Evolutionary conservation across 2,113 vertebrate genomes (phyloP).

Genomic region (Hippotragus niger): DNA sequence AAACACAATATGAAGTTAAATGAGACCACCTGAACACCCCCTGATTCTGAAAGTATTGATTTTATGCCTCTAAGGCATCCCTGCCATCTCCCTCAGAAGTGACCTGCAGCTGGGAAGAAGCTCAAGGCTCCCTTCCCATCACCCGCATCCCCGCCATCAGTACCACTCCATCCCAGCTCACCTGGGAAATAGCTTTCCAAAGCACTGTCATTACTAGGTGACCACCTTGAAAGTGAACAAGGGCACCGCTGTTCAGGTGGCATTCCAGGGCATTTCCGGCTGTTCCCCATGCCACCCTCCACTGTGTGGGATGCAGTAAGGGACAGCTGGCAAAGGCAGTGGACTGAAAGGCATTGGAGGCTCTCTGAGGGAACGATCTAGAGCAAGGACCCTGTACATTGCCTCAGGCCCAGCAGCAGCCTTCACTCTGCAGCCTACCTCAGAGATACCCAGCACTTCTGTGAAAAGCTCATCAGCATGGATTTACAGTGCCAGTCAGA

Average conservation of each 20-base stretch:
- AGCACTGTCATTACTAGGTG: not conserved
- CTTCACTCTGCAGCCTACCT: conserved; percentile 60
- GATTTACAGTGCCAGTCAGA: not conserved
- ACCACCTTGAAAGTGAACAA: not conserved
- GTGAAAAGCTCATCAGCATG: not conserved
- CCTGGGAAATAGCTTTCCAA: not conserved
- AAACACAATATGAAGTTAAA: too few relatives aligned
- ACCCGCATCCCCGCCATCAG: not conserved
- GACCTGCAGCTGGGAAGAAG: not conserved
- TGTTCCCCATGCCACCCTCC: too few relatives aligned
- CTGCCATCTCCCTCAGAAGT: not conserved
- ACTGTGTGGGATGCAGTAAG: not conserved
- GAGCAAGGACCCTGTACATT: not conserved
- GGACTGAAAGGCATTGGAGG: not conserved
- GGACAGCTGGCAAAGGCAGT: not conserved
- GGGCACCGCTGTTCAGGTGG: not conserved
- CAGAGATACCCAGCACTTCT: conserved; percentile 13
- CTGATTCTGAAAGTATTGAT: not conserved
- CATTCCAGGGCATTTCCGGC: not conserved
- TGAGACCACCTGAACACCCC: not conserved
- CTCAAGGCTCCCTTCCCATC: not conserved
- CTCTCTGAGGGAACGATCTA: not conserved
- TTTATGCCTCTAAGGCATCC: not conserved
- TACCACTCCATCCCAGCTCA: not conserved
- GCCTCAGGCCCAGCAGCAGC: not conserved